Evolutionary conservation across 2,113 vertebrate species (phyloP), one percentile per base, ranked within the genome.

Genomic region (Lepus europaeus): DNA sequence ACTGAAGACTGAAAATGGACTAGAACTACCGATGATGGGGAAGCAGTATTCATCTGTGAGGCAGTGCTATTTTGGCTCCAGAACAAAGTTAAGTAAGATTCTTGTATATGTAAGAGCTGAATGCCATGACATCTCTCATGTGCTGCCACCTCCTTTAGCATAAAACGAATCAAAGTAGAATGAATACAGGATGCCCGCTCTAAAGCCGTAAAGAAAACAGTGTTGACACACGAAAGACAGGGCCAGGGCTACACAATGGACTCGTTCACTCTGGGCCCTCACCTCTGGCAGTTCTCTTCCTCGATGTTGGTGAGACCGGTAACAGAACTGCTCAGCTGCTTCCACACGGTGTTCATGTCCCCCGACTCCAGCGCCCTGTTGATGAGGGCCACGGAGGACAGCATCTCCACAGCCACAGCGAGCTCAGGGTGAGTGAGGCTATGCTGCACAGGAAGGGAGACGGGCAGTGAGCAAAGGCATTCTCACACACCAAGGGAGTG

Each of bases 341-440:
- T 99, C 99, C 99, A 99, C 59, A 99, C 98, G 0, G 99, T 99
- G 0, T 94, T 98, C 87, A 98, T 94, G 98, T 99, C 99, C 1
- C 99, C 99, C 0, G 99, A 99, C 19, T 99, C 98, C 98, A 99
- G 97, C 0, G 99, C 99, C 94, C 98, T 98, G 73, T 99, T 99
- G 97, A 99, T 99, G 72, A 99, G 98, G 88, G 99, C 99, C 97
- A 99, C 99, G 0, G 99, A 99, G 0, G 99, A 99, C 97, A 99
- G 97, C 99, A 99, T 99, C 98, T 99, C 99, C 96, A 99, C 99
- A 0, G 99, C 99, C 64, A 99, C 99, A 0, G 99, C 98, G 76
- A 99, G 98, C 94, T 99, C 99, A 0, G 99, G 98, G 90, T 99
- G 99, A 1, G 98, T 99, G 96, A 99, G 99, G 51, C 98, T 98